Evolutionary conservation across 2,113 vertebrate genomes (phyloP).

Genomic region (Pseudorectes ferrugineus): DNA sequence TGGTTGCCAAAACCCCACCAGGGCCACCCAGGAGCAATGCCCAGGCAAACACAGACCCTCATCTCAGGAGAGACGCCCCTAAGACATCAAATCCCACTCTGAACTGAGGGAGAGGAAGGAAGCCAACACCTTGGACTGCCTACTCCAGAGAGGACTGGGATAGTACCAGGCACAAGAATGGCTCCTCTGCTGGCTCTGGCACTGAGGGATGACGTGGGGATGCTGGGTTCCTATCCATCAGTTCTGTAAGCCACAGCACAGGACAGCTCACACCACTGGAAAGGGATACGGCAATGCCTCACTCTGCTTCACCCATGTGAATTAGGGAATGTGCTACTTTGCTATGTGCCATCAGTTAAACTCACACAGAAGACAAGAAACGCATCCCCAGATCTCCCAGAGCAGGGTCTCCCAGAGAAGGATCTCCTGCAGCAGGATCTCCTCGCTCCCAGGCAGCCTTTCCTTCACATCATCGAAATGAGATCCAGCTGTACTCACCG

Average conservation of each 20-base stretch:
- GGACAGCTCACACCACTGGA: not conserved
- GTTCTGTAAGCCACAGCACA: rapidly evolving
- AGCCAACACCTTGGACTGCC: rapidly evolving
- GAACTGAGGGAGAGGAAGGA: not conserved
- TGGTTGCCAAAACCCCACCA: not conserved
- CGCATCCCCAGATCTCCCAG: not conserved
- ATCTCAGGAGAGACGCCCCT: not conserved
- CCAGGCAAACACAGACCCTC: rapidly evolving
- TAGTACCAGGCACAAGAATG: rapidly evolving
- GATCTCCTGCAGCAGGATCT: not conserved
- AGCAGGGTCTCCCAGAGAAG: not conserved
- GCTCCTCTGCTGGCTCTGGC: not conserved
- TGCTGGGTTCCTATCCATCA: not conserved
- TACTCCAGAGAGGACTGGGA: not conserved
- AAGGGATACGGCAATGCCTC: not conserved
- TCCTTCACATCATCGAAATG: not conserved
- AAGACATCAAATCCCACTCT: not conserved
- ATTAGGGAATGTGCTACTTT: not conserved
- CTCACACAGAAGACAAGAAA: not conserved
- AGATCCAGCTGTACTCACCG: not conserved
- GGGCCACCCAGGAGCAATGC: not conserved
- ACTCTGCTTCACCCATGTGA: not conserved
- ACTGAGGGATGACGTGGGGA: rapidly evolving
- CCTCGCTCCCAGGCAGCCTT: not conserved
- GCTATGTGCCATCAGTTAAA: not conserved